Evolutionary conservation across 2,888 invertebrate species (phyloP).

Genomic region (Blera fallax): DNA sequence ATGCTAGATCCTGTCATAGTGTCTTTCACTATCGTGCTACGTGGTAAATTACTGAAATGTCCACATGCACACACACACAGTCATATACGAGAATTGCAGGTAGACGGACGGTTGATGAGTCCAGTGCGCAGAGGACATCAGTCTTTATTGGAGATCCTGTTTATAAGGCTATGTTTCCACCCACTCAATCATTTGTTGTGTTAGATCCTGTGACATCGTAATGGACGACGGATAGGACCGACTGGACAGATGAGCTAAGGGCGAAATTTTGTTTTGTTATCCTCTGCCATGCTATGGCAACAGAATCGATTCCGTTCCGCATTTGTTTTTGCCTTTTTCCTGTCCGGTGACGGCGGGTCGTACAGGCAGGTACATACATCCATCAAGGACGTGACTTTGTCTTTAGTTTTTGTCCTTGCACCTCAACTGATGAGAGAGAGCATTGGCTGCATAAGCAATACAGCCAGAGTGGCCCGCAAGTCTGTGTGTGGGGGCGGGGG

Average conservation of each 20-base stretch:
- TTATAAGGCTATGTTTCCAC: not conserved
- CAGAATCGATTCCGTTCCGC: slow-evolving; percentile 16
- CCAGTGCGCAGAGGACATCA: slow-evolving; percentile 40
- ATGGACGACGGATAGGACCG: not conserved
- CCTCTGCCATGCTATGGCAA: not conserved
- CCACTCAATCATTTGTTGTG: slow-evolving; percentile 52
- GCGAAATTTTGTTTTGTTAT: not conserved
- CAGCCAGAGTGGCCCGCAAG: not conserved
- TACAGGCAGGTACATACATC: not conserved
- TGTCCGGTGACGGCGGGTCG: not conserved
- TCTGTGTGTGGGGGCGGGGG: too few relatives aligned
- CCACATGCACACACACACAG: slow-evolving; percentile 23
- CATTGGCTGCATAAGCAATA: not conserved
- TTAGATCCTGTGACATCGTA: slow-evolving; percentile 35
- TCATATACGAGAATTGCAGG: slow-evolving; percentile 18
- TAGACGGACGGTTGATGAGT: slow-evolving; percentile 50
- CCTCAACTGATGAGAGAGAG: not conserved
- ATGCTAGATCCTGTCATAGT: not conserved
- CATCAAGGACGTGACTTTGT: slow-evolving; percentile 41
- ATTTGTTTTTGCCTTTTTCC: not conserved
- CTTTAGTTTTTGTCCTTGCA: slow-evolving; percentile 1
- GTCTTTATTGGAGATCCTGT: slow-evolving; percentile 47
- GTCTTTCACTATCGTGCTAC: not conserved
- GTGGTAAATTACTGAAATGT: slow-evolving; percentile 38
- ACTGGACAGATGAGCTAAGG: not conserved